These are phyloP conservation scores for Mastomys coucha DNA, from an alignment of 2,113 vertebrate species.

Conservation along the genomic window DNA sequence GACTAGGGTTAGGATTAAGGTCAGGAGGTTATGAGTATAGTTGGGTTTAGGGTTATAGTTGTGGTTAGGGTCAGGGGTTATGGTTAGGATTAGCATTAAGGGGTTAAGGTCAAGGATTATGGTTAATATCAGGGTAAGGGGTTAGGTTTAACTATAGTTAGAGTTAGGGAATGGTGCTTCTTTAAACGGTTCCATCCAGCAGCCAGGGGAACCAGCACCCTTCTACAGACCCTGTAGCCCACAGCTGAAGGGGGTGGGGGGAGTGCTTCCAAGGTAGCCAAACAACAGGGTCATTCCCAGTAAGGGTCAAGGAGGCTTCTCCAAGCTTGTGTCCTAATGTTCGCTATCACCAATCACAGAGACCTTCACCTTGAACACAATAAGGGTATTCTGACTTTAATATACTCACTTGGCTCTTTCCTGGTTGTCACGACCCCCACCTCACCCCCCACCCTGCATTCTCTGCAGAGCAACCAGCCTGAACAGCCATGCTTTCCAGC, in stretches of 20 bases:
- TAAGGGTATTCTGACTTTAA: background rate
- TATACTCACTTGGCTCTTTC: background rate
- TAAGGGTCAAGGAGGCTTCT: background rate
- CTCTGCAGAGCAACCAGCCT: no score
- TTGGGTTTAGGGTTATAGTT: background rate
- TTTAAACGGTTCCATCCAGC: background rate
- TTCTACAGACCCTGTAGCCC: background rate
- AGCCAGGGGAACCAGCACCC: background rate
- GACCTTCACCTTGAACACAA: background rate
- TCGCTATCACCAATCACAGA: background rate
- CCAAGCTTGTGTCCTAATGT: background rate
- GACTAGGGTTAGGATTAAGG: background rate
- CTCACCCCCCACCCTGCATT: no score
- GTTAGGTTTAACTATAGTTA: no score
- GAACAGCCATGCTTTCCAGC: accelerated
- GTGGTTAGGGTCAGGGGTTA: background rate
- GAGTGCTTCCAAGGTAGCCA: background rate
- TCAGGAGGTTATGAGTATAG: background rate
- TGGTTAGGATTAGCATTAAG: background rate
- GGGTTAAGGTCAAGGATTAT: background rate
- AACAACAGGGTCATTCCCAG: background rate
- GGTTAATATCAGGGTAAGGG: background rate
- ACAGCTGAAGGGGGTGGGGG: background rate
- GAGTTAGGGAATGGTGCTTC: background rate
- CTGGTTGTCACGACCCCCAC: no score